Evolutionary conservation across 2,113 vertebrate genomes (phyloP), one percentile per base, ranked within the genome.

Genomic region (Brachirus orientalis): DNA sequence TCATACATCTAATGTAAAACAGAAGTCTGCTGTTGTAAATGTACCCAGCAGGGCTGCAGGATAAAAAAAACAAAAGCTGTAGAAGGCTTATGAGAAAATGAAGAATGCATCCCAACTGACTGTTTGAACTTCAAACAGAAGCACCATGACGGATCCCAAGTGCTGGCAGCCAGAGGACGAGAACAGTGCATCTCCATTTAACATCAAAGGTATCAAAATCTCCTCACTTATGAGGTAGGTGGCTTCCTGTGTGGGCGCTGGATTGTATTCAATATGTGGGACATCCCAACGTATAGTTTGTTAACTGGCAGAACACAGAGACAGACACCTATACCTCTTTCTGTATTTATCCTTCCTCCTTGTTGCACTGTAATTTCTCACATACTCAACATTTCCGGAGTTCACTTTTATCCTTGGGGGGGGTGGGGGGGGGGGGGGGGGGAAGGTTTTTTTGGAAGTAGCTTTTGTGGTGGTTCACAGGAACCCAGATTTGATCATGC

Each of bases 91-190:
- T 18, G 58, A 61, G 51, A 1, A 37, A 13, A 35, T 48, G 35
- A 67, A 68, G n/a, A 13, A 62, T 18, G 35, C 10, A 46, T 82
- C 65, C 69, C 60, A 48, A 64, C 68, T 41, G 61, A 63, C 44
- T 40, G 36, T 76, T 79, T 59, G 50, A 55, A 69, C 60, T 75
- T 81, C 67, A 85, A 76, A 81, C 61, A 61, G 44, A 58, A 40
- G 40, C 44, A n/a, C 16, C 10, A 7, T 38, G 35, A 69, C 18
- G 61, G 74, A 33, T 6, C 16, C 59, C 12, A 16, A 59, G 53
- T 12, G 51, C 58, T 55, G 60, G 58, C 61, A 72, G 57, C 35
- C 37, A 56, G 28, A 77, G 68, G 62, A 50, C 16, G 36, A 56
- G 44, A 63, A 52, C 36, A 35, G 47, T 5, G 12, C 54, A 53